Conservation (phyloP, 2,888 invertebrate genomes). For the Drosophila setosimentum region DNA sequence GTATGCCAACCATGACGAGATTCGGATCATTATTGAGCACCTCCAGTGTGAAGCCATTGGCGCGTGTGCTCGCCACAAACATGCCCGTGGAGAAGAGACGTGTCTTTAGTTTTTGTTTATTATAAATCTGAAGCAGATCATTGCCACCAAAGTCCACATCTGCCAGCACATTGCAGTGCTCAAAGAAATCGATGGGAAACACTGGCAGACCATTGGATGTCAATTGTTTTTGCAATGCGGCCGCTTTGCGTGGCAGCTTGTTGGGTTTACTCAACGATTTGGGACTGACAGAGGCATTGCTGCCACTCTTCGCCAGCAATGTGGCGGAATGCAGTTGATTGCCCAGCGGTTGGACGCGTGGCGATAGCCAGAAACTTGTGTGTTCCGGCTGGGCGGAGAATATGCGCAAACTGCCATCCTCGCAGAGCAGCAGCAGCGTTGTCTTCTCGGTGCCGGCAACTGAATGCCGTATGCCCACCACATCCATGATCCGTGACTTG, state of each 20-base stretch:
- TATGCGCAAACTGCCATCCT: slow-evolving; percentile 97
- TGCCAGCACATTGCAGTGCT: slow-evolving; percentile 95
- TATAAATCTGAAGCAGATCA: slow-evolving; percentile 97
- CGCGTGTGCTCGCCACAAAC: slow-evolving; percentile 96
- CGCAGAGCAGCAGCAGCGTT: slow-evolving; percentile 96
- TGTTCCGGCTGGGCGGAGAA: slow-evolving; percentile 95
- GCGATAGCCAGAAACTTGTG: slow-evolving; percentile 88
- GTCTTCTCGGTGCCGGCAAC: slow-evolving; percentile 92
- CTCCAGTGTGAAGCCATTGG: slow-evolving; percentile 95
- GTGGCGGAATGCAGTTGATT: slow-evolving; percentile 84
- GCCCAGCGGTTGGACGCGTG: slow-evolving; percentile 86
- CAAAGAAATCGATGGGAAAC: slow-evolving; percentile 98
- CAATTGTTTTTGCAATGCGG: slow-evolving; percentile 85
- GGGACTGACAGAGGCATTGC: slow-evolving; percentile 44
- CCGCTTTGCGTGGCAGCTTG: slow-evolving; percentile 61
- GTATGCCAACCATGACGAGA: slow-evolving; percentile 95
- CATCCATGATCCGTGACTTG: slow-evolving; percentile 98
- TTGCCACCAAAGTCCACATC: slow-evolving; percentile 98
- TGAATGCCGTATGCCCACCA: slow-evolving; percentile 96
- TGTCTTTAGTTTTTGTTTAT: slow-evolving; percentile 96
- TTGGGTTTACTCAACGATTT: slow-evolving; percentile 50
- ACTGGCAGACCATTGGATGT: slow-evolving; percentile 86
- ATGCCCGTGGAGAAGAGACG: slow-evolving; percentile 89
- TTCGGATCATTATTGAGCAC: slow-evolving; percentile 94
- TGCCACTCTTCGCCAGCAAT: slow-evolving; percentile 75